phyloP scores from a whole-genome alignment of 2,888 invertebrate species.

The Apamea sordens region DNA sequence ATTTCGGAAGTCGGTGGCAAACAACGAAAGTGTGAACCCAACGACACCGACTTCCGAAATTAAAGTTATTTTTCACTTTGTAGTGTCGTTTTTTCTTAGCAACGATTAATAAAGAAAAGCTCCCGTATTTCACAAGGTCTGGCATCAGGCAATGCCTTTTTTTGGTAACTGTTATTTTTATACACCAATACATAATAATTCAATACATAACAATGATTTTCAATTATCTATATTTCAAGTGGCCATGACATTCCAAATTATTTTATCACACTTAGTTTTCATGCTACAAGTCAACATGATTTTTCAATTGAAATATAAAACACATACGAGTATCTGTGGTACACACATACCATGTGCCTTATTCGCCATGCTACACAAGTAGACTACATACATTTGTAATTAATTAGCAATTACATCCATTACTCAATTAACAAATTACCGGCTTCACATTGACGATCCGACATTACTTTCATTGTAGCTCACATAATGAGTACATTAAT shows the following conservation, averaged over 20 bases:
- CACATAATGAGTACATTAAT: constrained; percentile 25
- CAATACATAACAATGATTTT: not conserved
- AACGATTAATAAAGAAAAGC: not conserved
- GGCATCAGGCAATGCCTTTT: not conserved
- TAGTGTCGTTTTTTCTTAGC: too few relatives aligned
- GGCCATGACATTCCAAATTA: not conserved
- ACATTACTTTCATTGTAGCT: constrained; percentile 31
- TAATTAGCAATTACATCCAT: constrained; percentile 25
- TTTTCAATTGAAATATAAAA: not conserved
- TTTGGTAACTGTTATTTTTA: not conserved
- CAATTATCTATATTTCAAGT: not conserved
- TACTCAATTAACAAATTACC: constrained; percentile 42
- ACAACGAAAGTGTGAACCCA: too few relatives aligned
- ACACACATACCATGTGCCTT: not conserved
- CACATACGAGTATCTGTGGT: not conserved
- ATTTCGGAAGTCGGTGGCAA: too few relatives aligned
- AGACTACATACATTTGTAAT: constrained; percentile 5
- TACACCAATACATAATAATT: too few relatives aligned
- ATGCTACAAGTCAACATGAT: not conserved
- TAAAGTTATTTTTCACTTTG: too few relatives aligned
- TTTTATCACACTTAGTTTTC: not conserved
- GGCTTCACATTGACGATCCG: constrained; percentile 12
- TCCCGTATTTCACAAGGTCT: not conserved
- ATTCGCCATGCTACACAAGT: not conserved
- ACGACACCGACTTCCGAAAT: too few relatives aligned